Evolutionary conservation across 2,888 invertebrate species (phyloP).

Genomic region (Acleris holmiana): DNA sequence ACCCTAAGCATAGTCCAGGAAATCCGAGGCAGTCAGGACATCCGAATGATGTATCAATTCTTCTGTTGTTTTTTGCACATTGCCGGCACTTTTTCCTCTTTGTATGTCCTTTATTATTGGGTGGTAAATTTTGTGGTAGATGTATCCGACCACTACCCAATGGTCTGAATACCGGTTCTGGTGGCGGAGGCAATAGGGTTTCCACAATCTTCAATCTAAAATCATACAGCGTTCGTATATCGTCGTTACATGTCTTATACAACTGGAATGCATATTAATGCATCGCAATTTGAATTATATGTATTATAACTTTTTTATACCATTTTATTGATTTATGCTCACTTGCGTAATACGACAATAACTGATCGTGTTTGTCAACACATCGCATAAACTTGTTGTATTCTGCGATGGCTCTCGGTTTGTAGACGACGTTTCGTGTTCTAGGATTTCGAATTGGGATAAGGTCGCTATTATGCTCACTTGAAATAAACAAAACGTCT

Average conservation of each 20-base stretch:
- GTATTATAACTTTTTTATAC: constrained; percentile 3
- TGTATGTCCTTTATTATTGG: not conserved
- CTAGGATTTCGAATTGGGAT: constrained; percentile 26
- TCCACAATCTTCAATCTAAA: constrained; percentile 3
- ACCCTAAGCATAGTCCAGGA: constrained; percentile 3
- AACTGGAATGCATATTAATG: constrained; percentile 3
- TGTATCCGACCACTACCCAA: constrained; percentile 1
- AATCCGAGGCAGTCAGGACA: no score
- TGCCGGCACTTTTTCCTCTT: constrained; percentile 3
- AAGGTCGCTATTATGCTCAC: constrained; percentile 34
- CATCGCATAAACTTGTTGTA: not conserved
- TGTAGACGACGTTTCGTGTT: constrained; percentile 3
- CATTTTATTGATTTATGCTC: constrained; percentile 1
- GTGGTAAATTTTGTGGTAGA: constrained; percentile 3
- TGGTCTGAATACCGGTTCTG: constrained; percentile 1
- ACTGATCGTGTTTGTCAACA: constrained; percentile 3
- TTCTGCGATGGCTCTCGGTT: constrained; percentile 3
- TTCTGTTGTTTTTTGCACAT: constrained; percentile 1
- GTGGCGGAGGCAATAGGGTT: constrained; percentile 3
- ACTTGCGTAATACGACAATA: not conserved
- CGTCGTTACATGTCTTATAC: constrained; percentile 1
- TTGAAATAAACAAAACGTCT: constrained; percentile 46
- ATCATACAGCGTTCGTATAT: constrained; percentile 1
- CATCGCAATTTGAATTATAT: constrained; percentile 3
- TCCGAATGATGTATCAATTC: no score